phyloP scores from a whole-genome alignment of 92 coral and sea anemone genomes.

The Umimayanthus kanabou region DNA sequence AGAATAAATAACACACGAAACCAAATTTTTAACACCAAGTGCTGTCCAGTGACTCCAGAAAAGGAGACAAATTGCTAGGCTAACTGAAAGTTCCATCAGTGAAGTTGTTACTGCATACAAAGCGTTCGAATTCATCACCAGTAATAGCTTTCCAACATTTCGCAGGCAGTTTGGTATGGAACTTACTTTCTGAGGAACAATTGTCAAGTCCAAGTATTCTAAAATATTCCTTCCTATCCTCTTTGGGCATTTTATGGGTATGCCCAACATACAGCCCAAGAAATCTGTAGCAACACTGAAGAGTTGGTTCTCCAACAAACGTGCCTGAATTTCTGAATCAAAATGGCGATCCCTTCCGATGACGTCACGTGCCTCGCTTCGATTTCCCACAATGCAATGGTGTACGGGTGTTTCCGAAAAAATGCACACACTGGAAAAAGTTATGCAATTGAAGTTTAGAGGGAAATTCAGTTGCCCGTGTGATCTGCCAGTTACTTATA shows the following conservation, averaged over 20 bases:
- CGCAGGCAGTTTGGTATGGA: neutral
- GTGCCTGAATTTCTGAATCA: slow-evolving; percentile 81
- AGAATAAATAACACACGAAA: neutral
- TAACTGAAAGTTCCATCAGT: slow-evolving; percentile 33
- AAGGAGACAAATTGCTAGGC: neutral
- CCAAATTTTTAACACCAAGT: neutral
- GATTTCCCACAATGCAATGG: slow-evolving; percentile 54
- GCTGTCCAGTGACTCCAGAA: neutral
- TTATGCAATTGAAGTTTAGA: too few relatives aligned
- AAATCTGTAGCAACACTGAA: slow-evolving; percentile 71
- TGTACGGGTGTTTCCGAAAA: neutral
- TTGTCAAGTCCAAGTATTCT: slow-evolving; percentile 87
- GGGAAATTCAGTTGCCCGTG: too few relatives aligned
- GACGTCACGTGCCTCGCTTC: slow-evolving; percentile 87
- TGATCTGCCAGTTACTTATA: too few relatives aligned
- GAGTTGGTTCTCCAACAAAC: slow-evolving; percentile 48
- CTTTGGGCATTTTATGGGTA: slow-evolving; percentile 94
- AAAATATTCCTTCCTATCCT: slow-evolving; percentile 88
- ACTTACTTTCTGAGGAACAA: slow-evolving; percentile 89
- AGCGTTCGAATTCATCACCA: slow-evolving; percentile 43
- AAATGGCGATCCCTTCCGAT: slow-evolving; percentile 92
- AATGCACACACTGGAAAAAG: too few relatives aligned
- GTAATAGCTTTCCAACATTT: slow-evolving; percentile 2
- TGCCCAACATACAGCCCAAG: slow-evolving; percentile 73
- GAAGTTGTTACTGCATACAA: slow-evolving; percentile 22